Base-by-base conservation (phyloP, 2,797 vertebrate species). In the Vireo griseus region DNA sequence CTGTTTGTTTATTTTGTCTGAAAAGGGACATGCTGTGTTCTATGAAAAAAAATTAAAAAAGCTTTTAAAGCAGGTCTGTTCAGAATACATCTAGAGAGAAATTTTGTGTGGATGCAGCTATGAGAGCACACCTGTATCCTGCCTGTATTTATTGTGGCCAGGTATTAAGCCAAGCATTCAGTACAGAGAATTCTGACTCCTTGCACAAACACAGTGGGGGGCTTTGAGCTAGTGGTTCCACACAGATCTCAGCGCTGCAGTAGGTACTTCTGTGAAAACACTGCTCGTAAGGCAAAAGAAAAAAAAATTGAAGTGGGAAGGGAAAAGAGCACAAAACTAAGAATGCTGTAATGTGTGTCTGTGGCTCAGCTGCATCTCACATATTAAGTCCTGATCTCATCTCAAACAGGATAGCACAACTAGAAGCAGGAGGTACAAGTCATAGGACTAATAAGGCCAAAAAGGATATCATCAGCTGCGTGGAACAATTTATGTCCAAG, bases 271-370 rank as follows among this genome's bases (percentile, higher is more conserved):
- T 72, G 26, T 39, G 45, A 31, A 67, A 94, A n/a, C 31, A 22
- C 16, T 62, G 39, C 42, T 92, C 20, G 2, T 26, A n/a, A 39
- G 45, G 69, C 8, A 51, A 39, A 86, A 52, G 37, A 18, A 37
- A 71, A 45, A 26, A 29, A 20, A 52, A 6, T 16, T 35, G 28
- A 61, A 44, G 6, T 40, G 28, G 47, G 39, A 47, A 76, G 7
- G 22, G 37, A 37, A 50, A 66, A 24, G 68, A 66, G 9, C 28
- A 22, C 26, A 51, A 50, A 93, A 50, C 9, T n/a, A 9, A 55
- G 47, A 72, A 37, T 22, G 12, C 37, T 3, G 0, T 79, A 69
- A 8, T 1, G 4, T 58, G 3, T 71, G 8, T 63, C 10, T 0
- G 0, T 26, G 51, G 21, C 62, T 87, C 59, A n/a, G 15, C 48